Conservation (phyloP, 1,140 invertebrate species). For the Colletes latitarsis region DNA sequence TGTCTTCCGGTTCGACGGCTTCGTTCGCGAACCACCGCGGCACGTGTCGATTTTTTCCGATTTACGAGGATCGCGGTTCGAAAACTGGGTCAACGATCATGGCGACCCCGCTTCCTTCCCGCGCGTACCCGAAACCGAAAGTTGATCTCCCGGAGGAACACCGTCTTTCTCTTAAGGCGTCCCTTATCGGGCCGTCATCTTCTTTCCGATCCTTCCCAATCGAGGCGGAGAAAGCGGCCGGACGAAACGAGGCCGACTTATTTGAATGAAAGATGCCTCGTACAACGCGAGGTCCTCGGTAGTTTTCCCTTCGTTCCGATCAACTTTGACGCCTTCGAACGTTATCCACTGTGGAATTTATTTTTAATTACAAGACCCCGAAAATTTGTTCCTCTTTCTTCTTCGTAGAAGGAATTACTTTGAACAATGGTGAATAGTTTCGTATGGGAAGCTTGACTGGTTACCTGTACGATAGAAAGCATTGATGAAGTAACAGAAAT, state of each 20-base stretch:
- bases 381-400: too few species aligned
- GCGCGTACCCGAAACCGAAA: constrained; percentile 71
- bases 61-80: constrained; percentile 1
- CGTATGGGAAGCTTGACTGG: too few species aligned
- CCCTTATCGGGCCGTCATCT: constrained; percentile 67
- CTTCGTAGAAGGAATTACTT: too few species aligned
- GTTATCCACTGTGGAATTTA: neutral
- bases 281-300: constrained; percentile 38
- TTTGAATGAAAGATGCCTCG: constrained; percentile 69
- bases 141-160: constrained; percentile 68
- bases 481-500: too few species aligned
- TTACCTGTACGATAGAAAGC: too few species aligned
- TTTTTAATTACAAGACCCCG: neutral
- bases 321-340: constrained; percentile 44
- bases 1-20: neutral
- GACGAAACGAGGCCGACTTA: constrained; percentile 67
- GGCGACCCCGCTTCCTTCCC: constrained; percentile 23
- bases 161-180: constrained; percentile 45
- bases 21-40: neutral
- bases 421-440: too few species aligned
- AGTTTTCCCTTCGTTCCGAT: constrained; percentile 68
- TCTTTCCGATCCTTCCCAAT: constrained; percentile 65
- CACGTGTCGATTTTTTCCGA: constrained; percentile 45
- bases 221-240: constrained; percentile 70
- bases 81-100: constrained; percentile 41